These are phyloP conservation scores for Perithous albicinctus DNA, from an alignment of 2,888 invertebrate species.

Conservation along the genomic window DNA sequence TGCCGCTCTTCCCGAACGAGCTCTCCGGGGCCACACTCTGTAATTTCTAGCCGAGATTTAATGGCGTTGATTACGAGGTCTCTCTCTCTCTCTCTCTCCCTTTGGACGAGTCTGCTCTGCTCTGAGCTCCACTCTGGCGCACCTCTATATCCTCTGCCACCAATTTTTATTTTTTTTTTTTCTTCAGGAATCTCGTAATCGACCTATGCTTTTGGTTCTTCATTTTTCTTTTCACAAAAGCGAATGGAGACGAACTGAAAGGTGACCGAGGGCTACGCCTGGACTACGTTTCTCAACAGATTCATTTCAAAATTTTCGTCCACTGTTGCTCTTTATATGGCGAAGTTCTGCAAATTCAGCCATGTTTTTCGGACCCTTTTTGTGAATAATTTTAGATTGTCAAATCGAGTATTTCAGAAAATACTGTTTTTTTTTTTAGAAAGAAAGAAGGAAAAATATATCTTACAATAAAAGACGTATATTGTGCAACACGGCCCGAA, in stretches of 20 bases:
- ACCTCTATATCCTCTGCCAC: background rate
- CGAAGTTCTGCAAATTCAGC: too few relatives aligned
- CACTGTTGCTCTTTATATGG: background rate
- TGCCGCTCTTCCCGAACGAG: conserved; percentile 50
- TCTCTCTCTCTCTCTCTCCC: conserved; percentile 5
- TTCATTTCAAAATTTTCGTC: background rate
- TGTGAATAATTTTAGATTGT: too few relatives aligned
- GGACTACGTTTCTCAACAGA: background rate
- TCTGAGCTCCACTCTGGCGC: background rate
- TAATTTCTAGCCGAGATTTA: conserved; percentile 65
- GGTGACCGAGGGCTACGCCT: background rate
- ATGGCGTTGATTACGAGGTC: conserved; percentile 54
- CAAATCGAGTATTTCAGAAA: too few relatives aligned
- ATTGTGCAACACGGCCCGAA: too few relatives aligned
- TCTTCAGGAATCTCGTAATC: conserved; percentile 49
- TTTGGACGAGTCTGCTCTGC: background rate
- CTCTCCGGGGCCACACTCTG: conserved; percentile 42
- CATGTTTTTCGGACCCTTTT: too few relatives aligned
- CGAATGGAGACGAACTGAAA: too few relatives aligned
- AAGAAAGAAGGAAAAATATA: too few relatives aligned
- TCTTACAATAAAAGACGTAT: too few relatives aligned
- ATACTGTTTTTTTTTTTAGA: too few relatives aligned
- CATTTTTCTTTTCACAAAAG: conserved; percentile 1
- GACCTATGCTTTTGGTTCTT: background rate
- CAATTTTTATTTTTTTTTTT: conserved; percentile 50